Percentiles rank a stretch among this genome's conserved stretches.
Conservation (phyloP, 1,140 invertebrate genomes). For the Drosophila novamexicana region DNA sequence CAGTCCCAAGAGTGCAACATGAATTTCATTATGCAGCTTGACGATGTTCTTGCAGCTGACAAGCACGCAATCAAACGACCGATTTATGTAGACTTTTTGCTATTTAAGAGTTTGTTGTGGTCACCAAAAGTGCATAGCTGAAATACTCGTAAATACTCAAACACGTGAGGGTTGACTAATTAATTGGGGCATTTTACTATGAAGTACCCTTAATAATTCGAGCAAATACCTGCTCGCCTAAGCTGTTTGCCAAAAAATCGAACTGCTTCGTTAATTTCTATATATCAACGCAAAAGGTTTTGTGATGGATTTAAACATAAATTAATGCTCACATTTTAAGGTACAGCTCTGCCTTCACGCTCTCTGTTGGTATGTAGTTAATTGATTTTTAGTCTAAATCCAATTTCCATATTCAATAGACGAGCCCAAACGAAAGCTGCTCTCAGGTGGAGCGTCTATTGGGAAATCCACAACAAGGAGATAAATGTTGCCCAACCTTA, state of each 20-base stretch:
- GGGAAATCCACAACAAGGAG: background rate
- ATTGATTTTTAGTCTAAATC: conserved; percentile 17
- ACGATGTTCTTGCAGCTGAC: conserved; percentile 15
- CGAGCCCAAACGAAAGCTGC: background rate
- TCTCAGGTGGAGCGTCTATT: background rate
- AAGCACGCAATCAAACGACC: conserved; percentile 41
- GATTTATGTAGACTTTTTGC: conserved; percentile 15
- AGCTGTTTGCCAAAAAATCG: too few species aligned
- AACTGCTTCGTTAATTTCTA: too few species aligned
- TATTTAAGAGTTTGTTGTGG: conserved; percentile 5
- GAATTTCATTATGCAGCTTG: conserved; percentile 55
- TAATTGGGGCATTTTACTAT: background rate
- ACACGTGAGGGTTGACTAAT: background rate
- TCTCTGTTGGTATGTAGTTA: conserved; percentile 1
- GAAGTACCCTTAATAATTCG: too few species aligned
- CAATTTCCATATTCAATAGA: conserved; percentile 9
- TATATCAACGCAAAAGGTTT: background rate
- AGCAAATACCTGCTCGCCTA: background rate
- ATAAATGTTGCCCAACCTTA: background rate
- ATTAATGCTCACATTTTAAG: background rate
- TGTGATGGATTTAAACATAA: background rate
- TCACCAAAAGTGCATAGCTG: conserved; percentile 5
- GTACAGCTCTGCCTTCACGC: background rate
- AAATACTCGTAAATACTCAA: conserved; percentile 9
- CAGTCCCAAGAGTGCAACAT: conserved; percentile 48